Evolutionary conservation across 2,888 invertebrate species (phyloP).

Genomic region (Anorthoa munda): DNA sequence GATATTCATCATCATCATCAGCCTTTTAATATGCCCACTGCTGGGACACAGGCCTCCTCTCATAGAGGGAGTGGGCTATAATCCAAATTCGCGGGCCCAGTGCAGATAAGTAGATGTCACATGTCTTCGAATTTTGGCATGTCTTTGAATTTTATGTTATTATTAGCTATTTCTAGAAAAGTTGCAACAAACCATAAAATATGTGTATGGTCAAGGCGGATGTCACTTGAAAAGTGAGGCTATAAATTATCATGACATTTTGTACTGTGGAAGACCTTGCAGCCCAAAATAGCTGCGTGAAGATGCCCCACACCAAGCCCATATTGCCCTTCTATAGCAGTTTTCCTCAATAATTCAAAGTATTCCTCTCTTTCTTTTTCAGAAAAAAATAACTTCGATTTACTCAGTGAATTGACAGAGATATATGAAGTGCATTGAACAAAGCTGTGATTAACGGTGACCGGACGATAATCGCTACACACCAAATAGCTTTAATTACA

Average conservation of each 20-base stretch:
- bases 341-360: slow-evolving; percentile 16
- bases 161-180: too few relatives aligned
- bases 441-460: slow-evolving; percentile 68
- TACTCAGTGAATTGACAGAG: slow-evolving; percentile 48
- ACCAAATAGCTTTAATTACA: slow-evolving; percentile 67
- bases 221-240: background rate
- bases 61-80: too few relatives aligned
- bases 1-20: too few relatives aligned
- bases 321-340: background rate
- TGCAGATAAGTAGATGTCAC: too few relatives aligned
- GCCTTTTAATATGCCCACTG: too few relatives aligned
- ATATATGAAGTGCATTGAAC: slow-evolving; percentile 63
- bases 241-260: background rate
- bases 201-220: background rate
- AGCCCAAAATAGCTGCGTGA: background rate
- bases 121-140: too few relatives aligned
- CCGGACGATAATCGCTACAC: slow-evolving; percentile 66
- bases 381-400: slow-evolving; percentile 62
- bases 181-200: too few relatives aligned
- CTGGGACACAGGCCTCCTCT: too few relatives aligned
- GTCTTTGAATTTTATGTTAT: too few relatives aligned
- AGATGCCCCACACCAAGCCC: background rate
- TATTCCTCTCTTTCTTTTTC: slow-evolving; percentile 41
- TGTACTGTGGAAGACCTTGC: background rate
- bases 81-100: too few relatives aligned